A percentile compares a stretch with the other conserved stretches of the same genome.
phyloP scores from a whole-genome alignment of 2,113 vertebrate species.

The Rhinopomastus cyanomelas region DNA sequence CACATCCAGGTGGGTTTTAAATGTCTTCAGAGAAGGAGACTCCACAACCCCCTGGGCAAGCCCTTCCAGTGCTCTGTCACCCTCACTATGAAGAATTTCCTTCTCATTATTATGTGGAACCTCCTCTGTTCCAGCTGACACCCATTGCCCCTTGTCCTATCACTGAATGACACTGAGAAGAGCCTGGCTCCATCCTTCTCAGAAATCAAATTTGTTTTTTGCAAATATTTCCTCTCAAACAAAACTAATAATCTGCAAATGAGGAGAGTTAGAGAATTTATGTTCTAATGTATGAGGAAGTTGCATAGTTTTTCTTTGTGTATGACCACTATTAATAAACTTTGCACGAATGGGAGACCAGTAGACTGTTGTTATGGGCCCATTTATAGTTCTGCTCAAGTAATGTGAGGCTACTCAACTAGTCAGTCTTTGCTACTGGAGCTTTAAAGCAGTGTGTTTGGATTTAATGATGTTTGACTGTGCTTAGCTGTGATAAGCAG shows the following conservation, averaged over 20 bases:
- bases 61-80: no score
- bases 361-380: neutral
- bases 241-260: neutral
- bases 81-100: no score
- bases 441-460: neutral
- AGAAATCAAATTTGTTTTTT: neutral
- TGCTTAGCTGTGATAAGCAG: conserved; percentile 19
- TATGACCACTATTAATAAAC: neutral
- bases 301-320: neutral
- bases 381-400: neutral
- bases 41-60: no score
- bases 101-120: no score
- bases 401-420: neutral
- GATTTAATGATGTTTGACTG: neutral
- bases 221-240: neutral
- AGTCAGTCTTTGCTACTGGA: neutral
- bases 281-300: neutral
- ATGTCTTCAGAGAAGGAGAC: no score
- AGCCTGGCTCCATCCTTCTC: no score
- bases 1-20: no score
- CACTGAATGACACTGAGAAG: no score
- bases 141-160: no score
- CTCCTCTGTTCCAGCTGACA: no score
- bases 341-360: neutral
- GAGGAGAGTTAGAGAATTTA: neutral